phyloP scores from a whole-genome alignment of 2,113 vertebrate genomes.

The Collichthys lucidus region DNA sequence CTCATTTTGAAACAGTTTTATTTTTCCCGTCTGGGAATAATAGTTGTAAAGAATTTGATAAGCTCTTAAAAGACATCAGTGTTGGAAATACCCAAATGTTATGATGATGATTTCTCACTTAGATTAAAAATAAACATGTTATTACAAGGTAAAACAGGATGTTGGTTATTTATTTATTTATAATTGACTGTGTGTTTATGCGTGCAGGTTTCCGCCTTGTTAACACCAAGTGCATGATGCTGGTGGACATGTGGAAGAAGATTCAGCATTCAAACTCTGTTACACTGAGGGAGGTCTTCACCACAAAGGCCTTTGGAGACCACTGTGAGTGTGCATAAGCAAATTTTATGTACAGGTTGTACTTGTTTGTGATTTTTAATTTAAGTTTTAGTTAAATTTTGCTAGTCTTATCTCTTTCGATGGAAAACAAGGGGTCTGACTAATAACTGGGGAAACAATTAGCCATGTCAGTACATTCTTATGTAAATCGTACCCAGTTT shows the following conservation, averaged over 20 bases:
- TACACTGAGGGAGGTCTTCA: slow-evolving; percentile 97
- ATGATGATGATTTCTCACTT: background rate
- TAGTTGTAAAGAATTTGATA: background rate
- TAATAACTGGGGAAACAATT: too few relatives aligned
- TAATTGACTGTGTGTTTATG: background rate
- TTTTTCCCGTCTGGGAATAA: background rate
- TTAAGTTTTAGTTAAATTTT: too few relatives aligned
- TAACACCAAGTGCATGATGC: slow-evolving; percentile 99
- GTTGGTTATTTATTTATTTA: background rate
- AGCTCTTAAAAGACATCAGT: background rate
- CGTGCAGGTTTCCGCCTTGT: slow-evolving; percentile 94
- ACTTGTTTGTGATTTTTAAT: background rate
- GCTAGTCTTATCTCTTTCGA: too few relatives aligned
- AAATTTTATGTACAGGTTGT: background rate
- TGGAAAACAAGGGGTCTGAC: too few relatives aligned
- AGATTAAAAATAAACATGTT: background rate
- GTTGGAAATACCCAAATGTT: too few relatives aligned
- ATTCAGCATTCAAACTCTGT: slow-evolving; percentile 98
- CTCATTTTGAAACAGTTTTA: background rate
- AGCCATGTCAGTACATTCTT: too few relatives aligned
- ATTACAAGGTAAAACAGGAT: background rate
- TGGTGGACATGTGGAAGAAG: slow-evolving; percentile 99
- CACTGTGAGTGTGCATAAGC: slow-evolving; percentile 85
- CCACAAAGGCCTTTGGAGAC: slow-evolving; percentile 98
- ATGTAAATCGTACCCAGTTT: too few relatives aligned